These are phyloP conservation scores for Plectus sambesii DNA, from an alignment of 1,140 invertebrate species.

Conservation along the genomic window DNA sequence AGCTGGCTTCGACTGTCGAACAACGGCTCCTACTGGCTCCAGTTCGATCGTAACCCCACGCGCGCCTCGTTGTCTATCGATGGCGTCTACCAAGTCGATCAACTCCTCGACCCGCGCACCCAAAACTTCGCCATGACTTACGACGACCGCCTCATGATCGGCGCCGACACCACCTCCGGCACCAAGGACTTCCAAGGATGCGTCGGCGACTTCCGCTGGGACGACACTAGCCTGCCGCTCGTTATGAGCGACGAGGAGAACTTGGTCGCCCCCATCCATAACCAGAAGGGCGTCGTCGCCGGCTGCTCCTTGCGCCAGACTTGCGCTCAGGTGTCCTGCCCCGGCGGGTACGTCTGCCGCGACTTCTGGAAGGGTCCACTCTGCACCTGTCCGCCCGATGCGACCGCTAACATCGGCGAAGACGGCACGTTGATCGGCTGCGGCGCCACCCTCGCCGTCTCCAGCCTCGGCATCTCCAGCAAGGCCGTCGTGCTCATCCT, in stretches of 20 bases:
- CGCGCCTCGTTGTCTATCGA: constrained; percentile 21
- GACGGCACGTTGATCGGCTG: constrained; percentile 37
- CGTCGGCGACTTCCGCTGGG: constrained; percentile 26
- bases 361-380: constrained; percentile 45
- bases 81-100: constrained; percentile 16
- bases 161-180: constrained; percentile 7
- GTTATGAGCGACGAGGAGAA: constrained; percentile 16
- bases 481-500: constrained; percentile 37
- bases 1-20: constrained; percentile 27
- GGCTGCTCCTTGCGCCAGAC: constrained; percentile 29
- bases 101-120: constrained; percentile 16
- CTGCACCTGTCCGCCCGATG: constrained; percentile 37
- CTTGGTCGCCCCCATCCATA: constrained; percentile 11
- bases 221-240: constrained; percentile 19
- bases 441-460: constrained; percentile 28
- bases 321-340: constrained; percentile 36
- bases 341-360: constrained; percentile 28
- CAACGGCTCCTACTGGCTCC: constrained; percentile 32
- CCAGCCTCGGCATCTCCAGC: constrained; percentile 30
- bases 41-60: constrained; percentile 30
- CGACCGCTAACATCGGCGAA: constrained; percentile 23
- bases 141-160: too few species aligned
- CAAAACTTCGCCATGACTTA: constrained; percentile 12
- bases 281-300: constrained; percentile 16
- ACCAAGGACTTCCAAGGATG: constrained; percentile 18